Conservation (phyloP, 2,113 vertebrate species). For the Columbina picui region DNA sequence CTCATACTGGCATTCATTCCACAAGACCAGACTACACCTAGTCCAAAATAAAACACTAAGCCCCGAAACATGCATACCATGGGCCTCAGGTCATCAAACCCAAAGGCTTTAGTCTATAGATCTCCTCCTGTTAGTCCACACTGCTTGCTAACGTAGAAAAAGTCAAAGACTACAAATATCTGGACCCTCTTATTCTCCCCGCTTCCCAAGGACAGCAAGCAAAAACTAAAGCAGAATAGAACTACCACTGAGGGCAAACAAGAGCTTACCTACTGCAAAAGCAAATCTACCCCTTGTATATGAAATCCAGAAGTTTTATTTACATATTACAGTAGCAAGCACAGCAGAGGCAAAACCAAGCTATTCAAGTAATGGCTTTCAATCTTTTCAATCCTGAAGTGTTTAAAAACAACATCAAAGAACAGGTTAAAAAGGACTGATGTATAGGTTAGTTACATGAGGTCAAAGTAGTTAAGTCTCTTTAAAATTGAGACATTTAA, state of each 20-base stretch:
- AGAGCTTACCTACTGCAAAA: background rate
- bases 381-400: background rate
- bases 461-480: background rate
- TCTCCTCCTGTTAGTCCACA: accelerated
- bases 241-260: background rate
- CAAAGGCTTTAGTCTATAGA: background rate
- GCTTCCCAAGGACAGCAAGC: background rate
- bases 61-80: background rate
- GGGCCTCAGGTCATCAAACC: background rate
- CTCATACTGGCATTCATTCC: background rate
- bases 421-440: background rate
- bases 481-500: background rate
- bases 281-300: background rate
- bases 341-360: background rate
- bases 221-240: background rate
- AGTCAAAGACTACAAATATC: background rate
- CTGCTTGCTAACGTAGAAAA: background rate
- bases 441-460: background rate
- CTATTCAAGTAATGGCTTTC: background rate
- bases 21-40: background rate
- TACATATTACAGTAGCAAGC: background rate
- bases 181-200: background rate
- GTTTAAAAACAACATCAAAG: background rate
- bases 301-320: background rate
- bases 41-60: background rate